A percentile compares a stretch with the other conserved stretches of the same genome.
Evolutionary conservation across 1,140 invertebrate genomes (phyloP).

Genomic region (Cotesia chilonis): DNA sequence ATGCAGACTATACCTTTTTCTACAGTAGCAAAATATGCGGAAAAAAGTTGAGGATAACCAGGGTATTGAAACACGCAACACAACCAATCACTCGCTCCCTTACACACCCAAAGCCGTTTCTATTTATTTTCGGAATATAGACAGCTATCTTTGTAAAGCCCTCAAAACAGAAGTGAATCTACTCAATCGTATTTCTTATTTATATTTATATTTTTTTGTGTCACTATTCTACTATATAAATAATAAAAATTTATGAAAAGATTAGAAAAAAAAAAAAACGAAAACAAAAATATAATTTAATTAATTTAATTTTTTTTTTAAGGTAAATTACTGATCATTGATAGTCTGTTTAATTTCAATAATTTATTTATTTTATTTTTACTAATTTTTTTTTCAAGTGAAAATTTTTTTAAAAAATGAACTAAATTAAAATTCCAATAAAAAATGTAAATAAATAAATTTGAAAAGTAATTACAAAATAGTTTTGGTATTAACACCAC

Average conservation of each 20-base stretch:
- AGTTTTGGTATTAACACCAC: too few relatives aligned
- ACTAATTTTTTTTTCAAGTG: too few relatives aligned
- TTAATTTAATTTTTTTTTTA: too few relatives aligned
- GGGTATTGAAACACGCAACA: conserved; percentile 32
- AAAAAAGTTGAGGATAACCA: conserved; percentile 36
- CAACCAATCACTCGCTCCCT: conserved; percentile 39
- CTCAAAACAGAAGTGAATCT: conserved; percentile 39
- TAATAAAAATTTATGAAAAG: conserved; percentile 5
- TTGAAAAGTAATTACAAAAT: too few relatives aligned
- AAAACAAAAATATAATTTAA: background rate
- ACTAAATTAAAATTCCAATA: too few relatives aligned
- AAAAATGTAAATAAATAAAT: too few relatives aligned
- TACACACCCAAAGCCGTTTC: conserved; percentile 37
- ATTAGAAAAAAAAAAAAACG: background rate
- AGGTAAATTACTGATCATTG: too few relatives aligned
- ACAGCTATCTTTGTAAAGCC: conserved; percentile 41
- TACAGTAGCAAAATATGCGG: conserved; percentile 30
- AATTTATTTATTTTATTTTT: background rate
- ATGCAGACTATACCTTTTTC: too few relatives aligned
- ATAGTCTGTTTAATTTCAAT: too few relatives aligned
- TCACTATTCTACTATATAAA: conserved; percentile 12
- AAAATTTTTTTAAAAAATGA: too few relatives aligned
- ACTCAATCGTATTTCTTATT: conserved; percentile 27
- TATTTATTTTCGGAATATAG: conserved; percentile 43
- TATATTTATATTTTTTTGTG: background rate